These are phyloP conservation scores for Apodemia mormo DNA, from an alignment of 2,888 invertebrate genomes.

Conservation along the genomic window DNA sequence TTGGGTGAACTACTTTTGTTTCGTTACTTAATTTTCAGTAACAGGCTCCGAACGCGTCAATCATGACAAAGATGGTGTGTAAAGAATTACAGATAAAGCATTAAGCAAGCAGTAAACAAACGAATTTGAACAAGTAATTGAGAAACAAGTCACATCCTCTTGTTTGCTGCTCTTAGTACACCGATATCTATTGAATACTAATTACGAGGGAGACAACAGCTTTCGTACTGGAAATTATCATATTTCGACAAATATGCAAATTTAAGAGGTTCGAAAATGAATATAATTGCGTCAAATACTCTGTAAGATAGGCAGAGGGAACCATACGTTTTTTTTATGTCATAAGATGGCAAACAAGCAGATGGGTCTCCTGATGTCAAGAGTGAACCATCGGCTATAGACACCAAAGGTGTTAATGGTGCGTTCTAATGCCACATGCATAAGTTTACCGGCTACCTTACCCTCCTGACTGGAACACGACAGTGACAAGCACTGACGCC, in stretches of 20 bases:
- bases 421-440: too few relatives aligned
- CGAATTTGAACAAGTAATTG: constrained; percentile 12
- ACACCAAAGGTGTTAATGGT: too few relatives aligned
- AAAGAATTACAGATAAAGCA: constrained; percentile 1
- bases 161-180: constrained; percentile 16
- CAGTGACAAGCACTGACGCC: too few relatives aligned
- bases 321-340: too few relatives aligned
- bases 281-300: too few relatives aligned
- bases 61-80: background rate
- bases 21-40: background rate
- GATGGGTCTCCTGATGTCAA: too few relatives aligned
- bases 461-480: too few relatives aligned
- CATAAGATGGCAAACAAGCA: too few relatives aligned
- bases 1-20: background rate
- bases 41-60: background rate
- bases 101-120: constrained; percentile 6
- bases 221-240: background rate
- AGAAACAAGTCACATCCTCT: constrained; percentile 9
- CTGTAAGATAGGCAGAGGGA: too few relatives aligned
- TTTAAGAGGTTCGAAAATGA: too few relatives aligned
- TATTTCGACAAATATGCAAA: background rate
- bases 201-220: constrained; percentile 11
- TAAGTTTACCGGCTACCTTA: too few relatives aligned
- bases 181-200: constrained; percentile 18
- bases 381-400: too few relatives aligned